A percentile compares a stretch with the other conserved stretches of the same genome.
Conservation (phyloP, 2,888 invertebrate genomes). For the Lysandra bellargus region DNA sequence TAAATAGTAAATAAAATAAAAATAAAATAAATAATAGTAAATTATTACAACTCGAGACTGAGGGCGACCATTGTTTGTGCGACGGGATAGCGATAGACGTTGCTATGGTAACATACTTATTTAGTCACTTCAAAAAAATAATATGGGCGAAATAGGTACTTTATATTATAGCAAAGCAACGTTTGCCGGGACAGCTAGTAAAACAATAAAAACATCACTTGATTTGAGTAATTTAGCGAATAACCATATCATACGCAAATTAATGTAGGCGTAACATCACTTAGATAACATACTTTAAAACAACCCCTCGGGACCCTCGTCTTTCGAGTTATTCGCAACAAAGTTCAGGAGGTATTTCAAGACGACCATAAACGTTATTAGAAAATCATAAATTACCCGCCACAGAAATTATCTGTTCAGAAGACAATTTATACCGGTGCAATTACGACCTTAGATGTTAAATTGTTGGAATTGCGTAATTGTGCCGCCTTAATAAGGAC, state of each 20-base stretch:
- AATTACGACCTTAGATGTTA: constrained; percentile 69
- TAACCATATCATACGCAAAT: neutral
- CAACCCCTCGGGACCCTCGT: neutral
- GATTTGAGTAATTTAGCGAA: neutral
- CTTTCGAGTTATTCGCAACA: constrained; percentile 16
- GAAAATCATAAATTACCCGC: constrained; percentile 30
- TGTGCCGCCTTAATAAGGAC: constrained; percentile 47
- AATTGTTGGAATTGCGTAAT: constrained; percentile 70
- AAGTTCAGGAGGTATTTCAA: constrained; percentile 16
- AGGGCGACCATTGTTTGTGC: no score
- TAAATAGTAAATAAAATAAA: no score
- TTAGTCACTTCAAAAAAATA: no score
- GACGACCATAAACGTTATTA: constrained; percentile 29
- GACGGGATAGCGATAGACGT: no score
- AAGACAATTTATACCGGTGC: constrained; percentile 66
- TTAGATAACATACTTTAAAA: constrained; percentile 13
- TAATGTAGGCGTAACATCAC: neutral
- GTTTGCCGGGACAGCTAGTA: no score
- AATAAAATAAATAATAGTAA: no score
- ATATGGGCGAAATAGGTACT: no score
- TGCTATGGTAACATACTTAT: no score
- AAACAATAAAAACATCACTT: neutral
- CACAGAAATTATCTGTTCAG: constrained; percentile 65
- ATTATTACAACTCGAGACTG: no score
- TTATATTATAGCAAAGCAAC: no score